These are phyloP conservation scores for Sphaeridia pumilis DNA, from an alignment of 2,888 invertebrate genomes.

Conservation along the genomic window DNA sequence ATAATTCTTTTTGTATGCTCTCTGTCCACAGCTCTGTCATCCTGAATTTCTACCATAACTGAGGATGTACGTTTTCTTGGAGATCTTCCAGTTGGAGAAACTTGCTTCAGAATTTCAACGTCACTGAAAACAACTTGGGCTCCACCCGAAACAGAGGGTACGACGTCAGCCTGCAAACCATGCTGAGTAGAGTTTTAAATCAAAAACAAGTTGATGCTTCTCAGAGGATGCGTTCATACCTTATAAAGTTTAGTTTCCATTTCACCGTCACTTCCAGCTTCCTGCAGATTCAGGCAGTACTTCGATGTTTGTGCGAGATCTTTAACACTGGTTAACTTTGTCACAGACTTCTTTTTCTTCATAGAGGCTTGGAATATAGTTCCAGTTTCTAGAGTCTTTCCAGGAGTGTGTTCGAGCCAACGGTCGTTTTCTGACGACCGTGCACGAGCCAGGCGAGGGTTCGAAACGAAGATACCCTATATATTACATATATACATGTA, in stretches of 20 bases:
- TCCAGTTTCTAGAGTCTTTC: conserved; percentile 50
- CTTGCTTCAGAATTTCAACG: conserved; percentile 51
- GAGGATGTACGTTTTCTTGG: conserved; percentile 8
- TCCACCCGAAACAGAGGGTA: conserved; percentile 88
- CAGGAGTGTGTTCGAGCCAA: conserved; percentile 84
- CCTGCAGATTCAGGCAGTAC: conserved; percentile 86
- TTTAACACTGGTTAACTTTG: conserved; percentile 60
- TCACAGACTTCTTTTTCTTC: conserved; percentile 63
- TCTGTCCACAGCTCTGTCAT: conserved; percentile 5
- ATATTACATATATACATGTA: conserved; percentile 38
- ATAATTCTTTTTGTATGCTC: not conserved
- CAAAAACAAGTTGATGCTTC: no score
- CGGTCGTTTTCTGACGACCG: conserved; percentile 61
- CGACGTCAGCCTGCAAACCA: conserved; percentile 62
- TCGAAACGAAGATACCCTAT: conserved; percentile 56
- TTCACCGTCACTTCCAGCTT: conserved; percentile 82
- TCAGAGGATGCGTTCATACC: no score
- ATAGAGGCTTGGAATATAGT: conserved; percentile 80
- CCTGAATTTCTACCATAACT: no score
- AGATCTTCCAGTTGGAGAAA: conserved; percentile 10
- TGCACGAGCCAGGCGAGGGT: conserved; percentile 51
- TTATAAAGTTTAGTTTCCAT: conserved; percentile 86
- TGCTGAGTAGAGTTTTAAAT: no score
- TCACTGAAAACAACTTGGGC: conserved; percentile 91
- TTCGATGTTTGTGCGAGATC: conserved; percentile 56